Evolutionary conservation across 1,140 invertebrate genomes (phyloP).

Genomic region (Cyclargus thomasi): DNA sequence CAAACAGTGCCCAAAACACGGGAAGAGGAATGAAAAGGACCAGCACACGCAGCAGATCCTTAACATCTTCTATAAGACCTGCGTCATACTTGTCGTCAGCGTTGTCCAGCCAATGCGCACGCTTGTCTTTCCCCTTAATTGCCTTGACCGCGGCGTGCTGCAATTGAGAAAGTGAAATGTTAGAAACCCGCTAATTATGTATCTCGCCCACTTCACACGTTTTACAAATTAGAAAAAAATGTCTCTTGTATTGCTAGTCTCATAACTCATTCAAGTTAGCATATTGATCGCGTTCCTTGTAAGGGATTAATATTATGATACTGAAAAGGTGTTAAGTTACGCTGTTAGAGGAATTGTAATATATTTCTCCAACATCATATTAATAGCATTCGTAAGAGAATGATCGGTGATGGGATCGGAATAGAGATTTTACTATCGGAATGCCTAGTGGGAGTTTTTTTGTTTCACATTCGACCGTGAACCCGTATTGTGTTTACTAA

Average conservation of each 20-base stretch:
- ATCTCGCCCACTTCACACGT: neutral
- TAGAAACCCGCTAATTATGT: neutral
- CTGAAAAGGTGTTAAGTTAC: too few relatives aligned
- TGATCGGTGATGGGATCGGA: too few relatives aligned
- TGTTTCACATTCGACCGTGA: too few relatives aligned
- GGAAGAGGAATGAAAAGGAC: constrained; percentile 86
- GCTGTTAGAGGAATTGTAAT: too few relatives aligned
- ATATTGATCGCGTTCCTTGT: too few relatives aligned
- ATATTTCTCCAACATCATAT: too few relatives aligned
- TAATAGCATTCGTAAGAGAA: too few relatives aligned
- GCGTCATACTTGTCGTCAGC: constrained; percentile 82
- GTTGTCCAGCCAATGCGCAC: constrained; percentile 88
- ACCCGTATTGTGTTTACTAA: too few relatives aligned
- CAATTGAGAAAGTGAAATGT: constrained; percentile 22
- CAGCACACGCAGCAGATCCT: constrained; percentile 80
- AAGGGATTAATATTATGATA: too few relatives aligned
- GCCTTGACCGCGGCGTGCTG: constrained; percentile 67
- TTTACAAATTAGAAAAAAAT: neutral
- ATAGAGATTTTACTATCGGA: too few relatives aligned
- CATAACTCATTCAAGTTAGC: too few relatives aligned
- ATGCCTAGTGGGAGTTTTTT: too few relatives aligned
- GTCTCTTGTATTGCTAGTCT: neutral
- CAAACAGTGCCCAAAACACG: constrained; percentile 89
- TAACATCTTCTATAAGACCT: constrained; percentile 82
- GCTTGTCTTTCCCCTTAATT: constrained; percentile 73